Conservation (phyloP, 2,113 vertebrate species). For the Mixornis gularis region DNA sequence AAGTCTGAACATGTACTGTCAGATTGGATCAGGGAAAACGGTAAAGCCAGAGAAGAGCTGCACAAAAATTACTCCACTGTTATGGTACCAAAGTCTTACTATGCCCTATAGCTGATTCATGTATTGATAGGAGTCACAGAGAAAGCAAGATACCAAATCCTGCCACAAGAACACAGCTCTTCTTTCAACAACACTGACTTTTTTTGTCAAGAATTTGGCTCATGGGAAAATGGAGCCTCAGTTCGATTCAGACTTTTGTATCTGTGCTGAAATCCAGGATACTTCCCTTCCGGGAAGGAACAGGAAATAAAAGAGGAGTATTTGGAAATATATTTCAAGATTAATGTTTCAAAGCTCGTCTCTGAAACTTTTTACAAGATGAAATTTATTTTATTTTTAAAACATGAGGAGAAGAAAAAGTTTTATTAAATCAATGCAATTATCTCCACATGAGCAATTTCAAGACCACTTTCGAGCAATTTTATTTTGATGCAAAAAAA, state of each 20-base stretch:
- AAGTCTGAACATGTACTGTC: not conserved
- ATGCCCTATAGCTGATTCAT: not conserved
- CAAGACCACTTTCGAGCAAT: not conserved
- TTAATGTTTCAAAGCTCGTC: not conserved
- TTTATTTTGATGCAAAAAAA: not conserved
- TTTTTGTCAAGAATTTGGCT: not conserved
- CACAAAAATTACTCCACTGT: not conserved
- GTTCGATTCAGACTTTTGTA: not conserved
- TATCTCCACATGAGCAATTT: not conserved
- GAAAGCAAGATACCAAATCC: not conserved
- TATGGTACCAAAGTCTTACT: not conserved
- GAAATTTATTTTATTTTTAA: not conserved
- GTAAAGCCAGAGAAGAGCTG: not conserved
- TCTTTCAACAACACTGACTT: accelerated
- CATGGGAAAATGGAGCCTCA: not conserved
- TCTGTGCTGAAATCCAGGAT: not conserved
- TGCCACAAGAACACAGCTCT: not conserved
- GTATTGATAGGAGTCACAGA: not conserved
- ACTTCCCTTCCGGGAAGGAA: not conserved
- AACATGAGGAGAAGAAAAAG: not conserved
- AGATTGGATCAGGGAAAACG: not conserved
- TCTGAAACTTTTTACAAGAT: not conserved
- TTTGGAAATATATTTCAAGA: not conserved
- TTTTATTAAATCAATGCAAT: not conserved
- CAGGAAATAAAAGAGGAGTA: not conserved